Base-by-base conservation (phyloP, 2,888 invertebrate genomes). In the Eubasilissa splendida region DNA sequence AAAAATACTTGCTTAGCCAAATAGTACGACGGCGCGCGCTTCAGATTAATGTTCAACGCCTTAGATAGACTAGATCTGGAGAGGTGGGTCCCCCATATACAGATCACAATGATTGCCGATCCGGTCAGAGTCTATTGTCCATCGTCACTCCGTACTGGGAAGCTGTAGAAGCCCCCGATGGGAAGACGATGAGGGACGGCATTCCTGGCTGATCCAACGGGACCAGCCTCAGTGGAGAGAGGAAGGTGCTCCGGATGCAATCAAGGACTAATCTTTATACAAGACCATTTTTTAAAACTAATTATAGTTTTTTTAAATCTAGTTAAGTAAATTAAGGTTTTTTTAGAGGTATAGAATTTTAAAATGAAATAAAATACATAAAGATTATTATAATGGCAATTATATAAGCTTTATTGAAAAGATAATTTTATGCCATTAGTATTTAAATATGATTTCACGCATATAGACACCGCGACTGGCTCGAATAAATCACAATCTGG, bases 71-170 rank as follows among this genome's bases (percentile, higher is more conserved):
- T 59, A 59, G 56, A 58, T 70, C 71, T 63, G 70, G 77, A 65
- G 31, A 33, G 33, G 52, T 70, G 59, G 54, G 59, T 52, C 12
- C 56, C 42, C 82, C 82, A 70, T 82, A 82, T 82, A 80, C 52
- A 82, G 82, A 80, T 74, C 65, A 82, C 82, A 82, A 82, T 82
- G 78, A 80, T 80, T 70, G 77, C 76, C 77, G 77, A 75, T 70
- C 77, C 59, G 70, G 77, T 8, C 12, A 14, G 68, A 50, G 68
- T 56, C 71, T 58, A 73, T 73, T 73, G 71, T 73, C 71, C 71
- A 56, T 54, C 50, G 42, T 50, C 50, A 68, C 31, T 73, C 56
- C 52, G 56, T 59, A 63, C 59, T n/a, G 12, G 22, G 60, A 59
- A 22, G 75, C 60, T 59, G 75, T 14, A n/a, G 58, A 12, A 8